A percentile compares a stretch with the other conserved stretches of the same genome.
Evolutionary conservation across 1,140 invertebrate genomes (phyloP).

Genomic region (Calliphora vicina): DNA sequence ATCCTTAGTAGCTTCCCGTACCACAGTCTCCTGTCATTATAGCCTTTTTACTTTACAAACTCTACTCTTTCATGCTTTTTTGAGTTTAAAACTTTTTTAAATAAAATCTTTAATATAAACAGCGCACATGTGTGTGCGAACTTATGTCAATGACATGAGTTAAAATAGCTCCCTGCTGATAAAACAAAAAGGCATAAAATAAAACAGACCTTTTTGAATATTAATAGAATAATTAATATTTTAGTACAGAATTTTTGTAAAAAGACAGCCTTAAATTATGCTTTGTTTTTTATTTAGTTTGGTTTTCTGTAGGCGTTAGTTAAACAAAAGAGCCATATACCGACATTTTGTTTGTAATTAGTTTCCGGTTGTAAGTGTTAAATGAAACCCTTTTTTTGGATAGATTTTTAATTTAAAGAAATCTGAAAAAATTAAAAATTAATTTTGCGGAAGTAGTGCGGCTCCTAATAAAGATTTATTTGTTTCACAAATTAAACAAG

Average conservation of each 20-base stretch:
- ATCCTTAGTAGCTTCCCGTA: too few relatives aligned
- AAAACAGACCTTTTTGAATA: conserved; percentile 26
- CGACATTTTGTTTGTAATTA: background rate
- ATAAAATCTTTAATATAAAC: background rate
- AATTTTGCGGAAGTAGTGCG: too few relatives aligned
- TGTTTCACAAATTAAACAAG: too few relatives aligned
- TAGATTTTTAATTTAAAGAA: background rate
- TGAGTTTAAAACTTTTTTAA: background rate
- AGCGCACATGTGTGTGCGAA: background rate
- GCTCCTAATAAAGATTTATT: too few relatives aligned
- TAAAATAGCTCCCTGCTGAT: background rate
- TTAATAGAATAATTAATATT: conserved; percentile 29
- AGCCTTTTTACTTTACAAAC: background rate
- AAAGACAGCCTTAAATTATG: background rate
- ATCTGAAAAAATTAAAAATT: too few relatives aligned
- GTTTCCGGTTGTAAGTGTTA: background rate
- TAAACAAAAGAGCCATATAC: background rate
- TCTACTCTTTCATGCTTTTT: background rate
- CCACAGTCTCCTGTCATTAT: too few relatives aligned
- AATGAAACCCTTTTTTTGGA: background rate
- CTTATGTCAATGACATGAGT: conserved; percentile 10
- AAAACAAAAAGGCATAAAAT: background rate
- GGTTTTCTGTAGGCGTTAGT: background rate
- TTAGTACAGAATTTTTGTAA: background rate
- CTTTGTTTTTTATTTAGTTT: background rate